Evolutionary conservation across 2,113 vertebrate genomes (phyloP), one percentile per base, ranked within the genome.

Genomic region (Odocoileus hemionus): DNA sequence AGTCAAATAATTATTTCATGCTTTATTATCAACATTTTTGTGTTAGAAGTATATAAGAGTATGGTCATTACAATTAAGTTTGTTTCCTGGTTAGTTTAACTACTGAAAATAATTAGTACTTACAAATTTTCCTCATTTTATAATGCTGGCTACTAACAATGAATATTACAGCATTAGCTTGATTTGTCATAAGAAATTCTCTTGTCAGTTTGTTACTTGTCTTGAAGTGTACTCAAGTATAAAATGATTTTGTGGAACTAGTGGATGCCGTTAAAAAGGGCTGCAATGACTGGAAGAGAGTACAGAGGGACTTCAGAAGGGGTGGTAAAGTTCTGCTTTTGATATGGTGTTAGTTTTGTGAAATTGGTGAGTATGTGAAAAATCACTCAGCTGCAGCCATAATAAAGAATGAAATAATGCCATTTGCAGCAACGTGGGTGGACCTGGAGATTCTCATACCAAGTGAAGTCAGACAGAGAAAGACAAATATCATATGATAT

Each of bases 161-260:
- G 43, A 90, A 45, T 79, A 83, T 45, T 91, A 89, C 64, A 84
- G 87, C 74, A 82, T 54, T 83, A 79, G 58, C 84, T 45, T 95
- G 36, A 82, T 95, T 76, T 94, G 39, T 97, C 67, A 90, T 76
- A 93, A 88, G 57, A 84, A 16, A 89, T 50, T 82, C 78, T 90
- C 19, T 84, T 43, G 50, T 80, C 16, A 55, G 30, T 84, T 67
- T 89, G 33, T 76, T 84, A 61, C 28, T 54, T 87, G 23, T 91
- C 82, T 60, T 95, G 26, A 79, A 64, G 55, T 47, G 12, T 74
- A 89, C 39, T 80, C 6, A 57, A 64, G 30, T 89, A 39, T 92
- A 74, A 96, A 91, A 61, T 55, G 19, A 39, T 39, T 85, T 58
- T 78, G 8, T n/a, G 50, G 21, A 92, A 85, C 14, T 45, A 50